These are phyloP conservation scores for Maniola jurtina DNA, from an alignment of 1,140 invertebrate species.

Conservation along the genomic window DNA sequence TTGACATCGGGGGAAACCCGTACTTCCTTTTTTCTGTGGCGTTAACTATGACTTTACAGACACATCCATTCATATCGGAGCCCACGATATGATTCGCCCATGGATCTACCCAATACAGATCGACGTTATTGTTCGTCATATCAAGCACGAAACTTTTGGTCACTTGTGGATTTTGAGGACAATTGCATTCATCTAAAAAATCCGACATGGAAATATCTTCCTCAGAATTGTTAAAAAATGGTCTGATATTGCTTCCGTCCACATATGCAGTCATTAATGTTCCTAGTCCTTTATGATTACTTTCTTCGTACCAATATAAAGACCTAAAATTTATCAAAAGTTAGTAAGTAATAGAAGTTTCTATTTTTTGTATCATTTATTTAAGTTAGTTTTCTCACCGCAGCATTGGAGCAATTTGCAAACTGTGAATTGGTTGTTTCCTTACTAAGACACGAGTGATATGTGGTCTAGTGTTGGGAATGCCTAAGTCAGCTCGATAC, in stretches of 20 bases:
- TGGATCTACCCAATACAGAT: slow-evolving; percentile 84
- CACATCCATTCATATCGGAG: slow-evolving; percentile 84
- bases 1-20: slow-evolving; percentile 79
- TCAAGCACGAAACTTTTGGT: slow-evolving; percentile 83
- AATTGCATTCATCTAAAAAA: slow-evolving; percentile 75
- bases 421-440: slow-evolving; percentile 79
- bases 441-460: slow-evolving; percentile 74
- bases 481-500: slow-evolving; percentile 81
- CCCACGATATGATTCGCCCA: slow-evolving; percentile 81
- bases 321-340: slow-evolving; percentile 75
- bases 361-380: slow-evolving; percentile 1
- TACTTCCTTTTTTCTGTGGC: slow-evolving; percentile 70
- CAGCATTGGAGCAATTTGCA: slow-evolving; percentile 86
- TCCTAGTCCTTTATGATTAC: slow-evolving; percentile 76
- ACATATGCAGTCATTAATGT: slow-evolving; percentile 82
- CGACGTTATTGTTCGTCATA: slow-evolving; percentile 79
- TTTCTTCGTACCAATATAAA: slow-evolving; percentile 86
- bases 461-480: slow-evolving; percentile 71
- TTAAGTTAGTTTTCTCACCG: slow-evolving; percentile 71
- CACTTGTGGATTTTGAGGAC: slow-evolving; percentile 80
- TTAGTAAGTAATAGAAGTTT: neutral
- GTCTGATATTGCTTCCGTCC: slow-evolving; percentile 78
- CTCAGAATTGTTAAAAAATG: slow-evolving; percentile 80
- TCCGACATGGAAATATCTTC: slow-evolving; percentile 38
- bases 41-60: slow-evolving; percentile 81